Conservation (phyloP, 2,888 invertebrate genomes). For the Dexiosoma caninum region DNA sequence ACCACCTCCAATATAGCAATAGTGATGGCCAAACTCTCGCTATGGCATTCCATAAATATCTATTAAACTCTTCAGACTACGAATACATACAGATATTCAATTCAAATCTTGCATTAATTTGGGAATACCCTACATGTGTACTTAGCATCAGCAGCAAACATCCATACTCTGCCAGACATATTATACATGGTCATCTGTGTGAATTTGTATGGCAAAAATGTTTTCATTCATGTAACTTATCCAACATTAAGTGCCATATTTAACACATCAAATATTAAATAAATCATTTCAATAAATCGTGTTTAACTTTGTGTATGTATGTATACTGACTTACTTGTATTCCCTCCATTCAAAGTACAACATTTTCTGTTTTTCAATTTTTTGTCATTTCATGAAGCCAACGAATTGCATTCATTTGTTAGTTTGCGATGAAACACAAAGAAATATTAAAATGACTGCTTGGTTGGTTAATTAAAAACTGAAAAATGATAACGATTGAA, state of each 20-base stretch:
- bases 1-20: no score
- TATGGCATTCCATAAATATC: no score
- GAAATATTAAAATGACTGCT: no score
- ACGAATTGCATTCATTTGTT: slow-evolving; percentile 41
- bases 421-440: neutral
- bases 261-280: slow-evolving; percentile 62
- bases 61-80: no score
- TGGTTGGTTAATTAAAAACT: slow-evolving; percentile 54
- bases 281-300: slow-evolving; percentile 39
- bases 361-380: slow-evolving; percentile 27
- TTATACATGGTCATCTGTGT: neutral
- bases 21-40: no score
- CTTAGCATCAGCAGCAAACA: neutral
- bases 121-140: no score
- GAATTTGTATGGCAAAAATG: neutral
- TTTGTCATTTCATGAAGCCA: slow-evolving; percentile 47
- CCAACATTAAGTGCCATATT: slow-evolving; percentile 61
- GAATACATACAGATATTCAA: no score
- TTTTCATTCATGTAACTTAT: slow-evolving; percentile 45
- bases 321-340: no score
- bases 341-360: neutral
- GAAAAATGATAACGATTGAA: slow-evolving; percentile 22
- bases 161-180: neutral
- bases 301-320: neutral
- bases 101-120: no score